phyloP scores from a whole-genome alignment of 2,888 invertebrate species.

The Formica aserva region DNA sequence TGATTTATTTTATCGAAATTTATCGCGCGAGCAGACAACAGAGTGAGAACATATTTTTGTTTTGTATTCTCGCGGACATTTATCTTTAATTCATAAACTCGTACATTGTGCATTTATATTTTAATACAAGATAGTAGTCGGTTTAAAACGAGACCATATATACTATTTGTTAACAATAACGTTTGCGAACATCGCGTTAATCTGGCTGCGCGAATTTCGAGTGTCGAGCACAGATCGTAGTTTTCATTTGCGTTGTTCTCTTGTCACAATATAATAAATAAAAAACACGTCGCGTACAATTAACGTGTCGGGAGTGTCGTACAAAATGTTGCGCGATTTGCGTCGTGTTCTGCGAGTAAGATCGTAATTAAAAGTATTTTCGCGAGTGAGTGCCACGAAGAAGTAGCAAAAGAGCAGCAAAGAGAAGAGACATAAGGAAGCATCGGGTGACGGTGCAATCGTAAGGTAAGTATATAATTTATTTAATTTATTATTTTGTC shows the following conservation, averaged over 20 bases:
- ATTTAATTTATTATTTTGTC: not conserved
- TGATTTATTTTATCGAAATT: not conserved
- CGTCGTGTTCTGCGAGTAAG: not conserved
- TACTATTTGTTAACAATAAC: constrained; percentile 1
- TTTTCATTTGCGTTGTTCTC: not conserved
- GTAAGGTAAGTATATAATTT: not conserved
- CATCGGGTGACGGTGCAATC: not conserved
- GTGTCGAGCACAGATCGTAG: not conserved
- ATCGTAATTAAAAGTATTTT: not conserved
- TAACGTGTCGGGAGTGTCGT: not conserved
- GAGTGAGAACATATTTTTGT: not conserved
- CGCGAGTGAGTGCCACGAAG: not conserved
- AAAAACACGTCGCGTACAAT: not conserved
- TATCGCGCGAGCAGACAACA: not conserved
- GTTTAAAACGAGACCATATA: not conserved
- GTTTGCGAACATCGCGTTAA: not conserved
- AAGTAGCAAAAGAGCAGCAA: not conserved
- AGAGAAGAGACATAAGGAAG: not conserved
- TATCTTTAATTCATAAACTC: constrained; percentile 5
- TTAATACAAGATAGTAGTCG: not conserved
- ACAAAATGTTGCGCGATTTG: not conserved
- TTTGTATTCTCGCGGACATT: not conserved
- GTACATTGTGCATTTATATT: not conserved
- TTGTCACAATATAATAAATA: not conserved
- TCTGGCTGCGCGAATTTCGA: not conserved